Evolutionary conservation across 2,888 invertebrate genomes (phyloP), one percentile per base, ranked within the genome.

Genomic region (Cataglyphis livida): DNA sequence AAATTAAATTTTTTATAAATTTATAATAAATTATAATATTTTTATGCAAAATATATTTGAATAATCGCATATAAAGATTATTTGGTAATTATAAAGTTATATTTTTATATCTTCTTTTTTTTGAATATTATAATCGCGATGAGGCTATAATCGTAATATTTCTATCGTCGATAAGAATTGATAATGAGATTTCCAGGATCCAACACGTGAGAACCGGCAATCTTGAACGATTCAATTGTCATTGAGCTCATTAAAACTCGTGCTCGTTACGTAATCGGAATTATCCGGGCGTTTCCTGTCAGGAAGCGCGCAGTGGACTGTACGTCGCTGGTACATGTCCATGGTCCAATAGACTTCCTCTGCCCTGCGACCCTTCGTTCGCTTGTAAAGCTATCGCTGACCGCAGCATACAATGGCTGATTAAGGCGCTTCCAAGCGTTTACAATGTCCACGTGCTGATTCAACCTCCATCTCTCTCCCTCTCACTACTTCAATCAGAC

Each of bases 371-470:
- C 54, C 76, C 76, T 66, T 54, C 85, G 84, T 79, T 82, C 82
- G 79, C 83, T 51, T 86, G 82, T 64, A 64, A 35, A 62, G 62
- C 82, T 71, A 82, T 81, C 83, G 85, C 68, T 79, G 84, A 88
- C 87, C 85, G 73, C 86, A 35, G 87, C 89, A 87, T 87, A 91
- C 92, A 93, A 92, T 93, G 89, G 91, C 90, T 93, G 93, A 93
- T 93, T 93, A 93, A 93, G 92, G 92, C 91, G 92, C 93, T 91
- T 92, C 91, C 90, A 91, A 91, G 90, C 89, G 91, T 90, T 90
- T 90, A 91, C 92, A 92, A 88, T 91, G 92, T 92, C 90, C 84
- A 88, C 84, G 84, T 70, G 85, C 87, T 89, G 89, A 66, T 76
- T 76, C 68, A 54, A 66, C 38, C 76, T 76, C 35, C 35, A 3